Percentiles rank a stretch among this genome's conserved stretches.
Evolutionary conservation across 2,797 vertebrate species (phyloP).

Genomic region (Arnoldichthys spilopterus): DNA sequence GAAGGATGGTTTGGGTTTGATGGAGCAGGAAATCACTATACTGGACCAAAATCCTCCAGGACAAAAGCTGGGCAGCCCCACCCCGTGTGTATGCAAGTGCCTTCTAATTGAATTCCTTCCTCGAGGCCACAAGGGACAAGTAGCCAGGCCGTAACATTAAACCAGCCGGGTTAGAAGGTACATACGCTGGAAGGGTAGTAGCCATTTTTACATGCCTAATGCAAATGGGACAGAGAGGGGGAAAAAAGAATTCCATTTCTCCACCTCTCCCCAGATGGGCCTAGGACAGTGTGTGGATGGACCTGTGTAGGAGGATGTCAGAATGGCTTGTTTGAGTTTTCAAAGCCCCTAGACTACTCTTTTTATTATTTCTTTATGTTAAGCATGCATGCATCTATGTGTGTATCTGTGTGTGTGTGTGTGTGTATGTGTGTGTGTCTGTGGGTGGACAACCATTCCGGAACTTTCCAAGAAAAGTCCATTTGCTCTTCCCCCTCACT

Average conservation of each 20-base stretch:
- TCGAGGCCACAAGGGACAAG: constrained; percentile 7
- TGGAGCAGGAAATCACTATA: not conserved
- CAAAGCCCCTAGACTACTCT: constrained; percentile 27
- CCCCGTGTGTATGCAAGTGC: not conserved
- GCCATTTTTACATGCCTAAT: constrained; percentile 9
- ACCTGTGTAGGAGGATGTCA: constrained; percentile 51
- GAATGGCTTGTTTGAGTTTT: constrained; percentile 39
- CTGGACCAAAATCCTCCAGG: not conserved
- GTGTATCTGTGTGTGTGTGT: constrained; percentile 47
- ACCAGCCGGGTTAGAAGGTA: constrained; percentile 25
- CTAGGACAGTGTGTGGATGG: constrained; percentile 28
- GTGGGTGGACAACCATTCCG: constrained; percentile 68
- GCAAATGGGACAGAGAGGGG: not conserved
- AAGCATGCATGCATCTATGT: constrained; percentile 51
- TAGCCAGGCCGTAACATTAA: constrained; percentile 33
- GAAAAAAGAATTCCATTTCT: constrained; percentile 1
- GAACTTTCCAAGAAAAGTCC: constrained; percentile 61
- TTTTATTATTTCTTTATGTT: constrained; percentile 54
- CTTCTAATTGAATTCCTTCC: constrained; percentile 41
- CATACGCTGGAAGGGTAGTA: constrained; percentile 27
- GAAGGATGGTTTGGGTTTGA: not conserved
- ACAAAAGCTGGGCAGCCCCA: not conserved
- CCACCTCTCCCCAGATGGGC: constrained; percentile 14
- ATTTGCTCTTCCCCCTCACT: constrained; percentile 58
- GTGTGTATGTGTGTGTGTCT: constrained; percentile 37